Base-by-base conservation (phyloP, 2,888 invertebrate genomes). In the Melanostoma scalare region DNA sequence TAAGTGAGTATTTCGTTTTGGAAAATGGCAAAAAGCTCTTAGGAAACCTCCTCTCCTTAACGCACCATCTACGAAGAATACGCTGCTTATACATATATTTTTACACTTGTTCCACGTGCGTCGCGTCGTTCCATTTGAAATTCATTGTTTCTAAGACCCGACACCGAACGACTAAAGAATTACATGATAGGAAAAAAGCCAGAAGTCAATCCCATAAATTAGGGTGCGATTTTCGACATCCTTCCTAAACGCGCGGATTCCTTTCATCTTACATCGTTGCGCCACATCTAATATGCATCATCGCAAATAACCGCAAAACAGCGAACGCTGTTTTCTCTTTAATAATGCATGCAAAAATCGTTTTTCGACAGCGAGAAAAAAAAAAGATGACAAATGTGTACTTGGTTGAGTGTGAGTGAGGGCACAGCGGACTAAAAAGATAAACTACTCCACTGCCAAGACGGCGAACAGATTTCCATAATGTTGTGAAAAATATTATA, bases 401-500 rank as follows among this genome's bases (percentile, higher is more conserved):
- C 71, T 74, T 79, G 65, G 50, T 38, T 68, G n/a, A 67, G 81
- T 56, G 42, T 42, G 60, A 36, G 33, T 8, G 31, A 40, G 36
- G 36, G 42, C n/a, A 60, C 74, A 78, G 79, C 75, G 84, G 75
- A 71, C 46, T 79, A 53, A 44, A 10, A 82, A 79, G 84, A 84
- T 84, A 84, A 84, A 84, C 84, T 84, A 84, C 84, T 84, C 74
- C 52, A 56, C 60, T 75, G 74, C 79, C 84, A 79, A 71, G 84
- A 84, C 79, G 74, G 79, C 74, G 84, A 84, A 84, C 84, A 84
- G 84, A 84, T 84, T 84, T 84, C 84, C 84, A 84, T 84, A 84
- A 84, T 84, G 84, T 84, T 84, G 84, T 84, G 84, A 84, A 75
- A 71, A 46, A 84, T 79, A 84, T 84, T 84, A 84, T 84, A 71